phyloP scores from a whole-genome alignment of 2,113 vertebrate species.

The Trachemys scripta region DNA sequence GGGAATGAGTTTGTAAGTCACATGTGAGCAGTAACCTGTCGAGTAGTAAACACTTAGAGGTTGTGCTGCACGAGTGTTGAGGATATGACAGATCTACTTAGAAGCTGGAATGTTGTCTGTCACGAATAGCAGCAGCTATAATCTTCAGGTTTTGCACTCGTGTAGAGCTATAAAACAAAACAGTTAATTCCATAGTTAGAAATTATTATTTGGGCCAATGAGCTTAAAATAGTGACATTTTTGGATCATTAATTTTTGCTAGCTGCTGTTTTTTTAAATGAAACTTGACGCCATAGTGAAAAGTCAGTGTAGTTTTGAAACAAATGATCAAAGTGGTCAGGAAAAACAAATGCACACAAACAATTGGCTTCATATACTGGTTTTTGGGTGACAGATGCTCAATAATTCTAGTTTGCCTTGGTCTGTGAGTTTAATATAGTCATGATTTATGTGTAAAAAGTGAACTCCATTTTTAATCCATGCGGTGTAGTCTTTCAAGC shows the following conservation, averaged over 20 bases:
- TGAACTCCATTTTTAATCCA: background rate
- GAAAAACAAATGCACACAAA: slow-evolving; percentile 19
- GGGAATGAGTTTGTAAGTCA: background rate
- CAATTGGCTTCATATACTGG: background rate
- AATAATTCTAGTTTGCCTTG: background rate
- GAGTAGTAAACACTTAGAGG: background rate
- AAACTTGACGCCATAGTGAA: background rate
- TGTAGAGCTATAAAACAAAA: background rate
- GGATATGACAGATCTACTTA: fast-evolving
- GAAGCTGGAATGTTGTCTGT: background rate
- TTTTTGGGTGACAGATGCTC: slow-evolving; percentile 34
- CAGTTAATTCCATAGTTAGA: background rate
- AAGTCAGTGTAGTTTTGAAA: slow-evolving; percentile 17
- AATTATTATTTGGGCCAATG: background rate
- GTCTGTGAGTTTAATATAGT: fast-evolving
- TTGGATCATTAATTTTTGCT: slow-evolving; percentile 48
- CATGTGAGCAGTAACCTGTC: fast-evolving
- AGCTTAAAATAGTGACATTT: slow-evolving; percentile 21
- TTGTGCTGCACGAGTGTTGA: background rate
- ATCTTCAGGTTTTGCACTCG: background rate
- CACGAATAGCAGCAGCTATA: background rate
- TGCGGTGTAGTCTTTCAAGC: background rate
- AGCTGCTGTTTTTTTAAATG: slow-evolving; percentile 3
- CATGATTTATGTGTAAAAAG: background rate
- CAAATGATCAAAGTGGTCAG: background rate